Evolutionary conservation across 2,113 vertebrate genomes (phyloP).

Genomic region (Brachypodius melanocephalos): DNA sequence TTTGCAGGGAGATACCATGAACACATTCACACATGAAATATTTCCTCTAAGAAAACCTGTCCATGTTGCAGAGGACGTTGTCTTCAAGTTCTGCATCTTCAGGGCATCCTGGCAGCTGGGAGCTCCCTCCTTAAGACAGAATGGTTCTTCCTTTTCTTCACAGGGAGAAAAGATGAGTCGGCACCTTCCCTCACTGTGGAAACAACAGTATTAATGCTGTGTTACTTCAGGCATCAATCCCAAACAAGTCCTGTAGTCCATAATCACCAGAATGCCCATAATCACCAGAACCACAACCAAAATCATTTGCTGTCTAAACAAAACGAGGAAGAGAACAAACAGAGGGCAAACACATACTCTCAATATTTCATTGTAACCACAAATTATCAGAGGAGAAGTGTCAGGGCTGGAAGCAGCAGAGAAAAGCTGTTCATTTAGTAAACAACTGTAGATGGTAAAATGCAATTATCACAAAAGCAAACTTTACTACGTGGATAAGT

Average conservation of each 20-base stretch:
- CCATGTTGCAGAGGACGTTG: background rate
- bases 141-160: background rate
- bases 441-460: conserved; percentile 61
- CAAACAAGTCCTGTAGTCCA: background rate
- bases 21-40: background rate
- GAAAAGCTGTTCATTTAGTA: conserved; percentile 67
- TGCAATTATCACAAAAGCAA: conserved; percentile 75
- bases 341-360: background rate
- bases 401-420: conserved; percentile 62
- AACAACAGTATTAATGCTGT: background rate
- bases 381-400: conserved; percentile 42
- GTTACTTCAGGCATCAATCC: background rate
- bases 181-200: background rate
- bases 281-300: background rate
- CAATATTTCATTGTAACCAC: conserved; percentile 46
- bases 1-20: background rate
- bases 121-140: background rate
- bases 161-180: background rate
- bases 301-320: background rate
- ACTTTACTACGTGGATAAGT: conserved; percentile 71
- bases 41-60: background rate
- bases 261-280: background rate
- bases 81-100: background rate
- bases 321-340: background rate
- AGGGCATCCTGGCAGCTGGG: background rate